Conservation (phyloP, 2,113 vertebrate genomes). For the Myodes glareolus region DNA sequence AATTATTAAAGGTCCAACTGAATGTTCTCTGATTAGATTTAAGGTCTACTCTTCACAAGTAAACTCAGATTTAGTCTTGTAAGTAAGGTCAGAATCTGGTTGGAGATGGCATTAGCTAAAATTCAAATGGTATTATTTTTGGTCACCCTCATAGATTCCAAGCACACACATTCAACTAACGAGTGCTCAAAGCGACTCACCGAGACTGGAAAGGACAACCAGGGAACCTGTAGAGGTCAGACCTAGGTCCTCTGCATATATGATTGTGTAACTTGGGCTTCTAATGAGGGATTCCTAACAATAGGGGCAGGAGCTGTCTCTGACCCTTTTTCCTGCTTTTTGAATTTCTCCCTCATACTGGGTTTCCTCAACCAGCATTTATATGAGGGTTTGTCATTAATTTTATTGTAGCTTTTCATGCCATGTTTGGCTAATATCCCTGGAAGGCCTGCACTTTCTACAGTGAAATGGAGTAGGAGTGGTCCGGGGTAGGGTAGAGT, state of each 20-base stretch:
- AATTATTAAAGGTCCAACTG: not conserved
- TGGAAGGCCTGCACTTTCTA: not conserved
- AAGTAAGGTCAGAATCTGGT: not conserved
- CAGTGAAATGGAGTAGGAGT: not conserved
- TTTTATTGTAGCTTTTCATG: not conserved
- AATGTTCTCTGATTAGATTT: not conserved
- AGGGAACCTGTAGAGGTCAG: not conserved
- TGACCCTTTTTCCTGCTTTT: not conserved
- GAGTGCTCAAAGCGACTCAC: not conserved
- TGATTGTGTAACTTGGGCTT: not conserved
- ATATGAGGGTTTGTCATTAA: not conserved
- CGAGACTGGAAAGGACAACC: not conserved
- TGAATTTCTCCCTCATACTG: not conserved
- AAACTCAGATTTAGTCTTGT: not conserved
- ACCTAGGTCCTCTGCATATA: not conserved
- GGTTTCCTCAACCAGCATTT: not conserved
- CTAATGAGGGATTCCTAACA: too few species aligned
- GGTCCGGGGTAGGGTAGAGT: too few species aligned
- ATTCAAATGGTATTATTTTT: not conserved
- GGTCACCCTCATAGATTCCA: not conserved
- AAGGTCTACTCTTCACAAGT: rapidly evolving
- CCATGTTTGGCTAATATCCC: not conserved
- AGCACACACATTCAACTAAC: not conserved
- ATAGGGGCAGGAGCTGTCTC: not conserved
- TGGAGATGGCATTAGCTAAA: not conserved